These are phyloP conservation scores for Urocolius indicus DNA, from an alignment of 2,113 vertebrate genomes.

Conservation along the genomic window DNA sequence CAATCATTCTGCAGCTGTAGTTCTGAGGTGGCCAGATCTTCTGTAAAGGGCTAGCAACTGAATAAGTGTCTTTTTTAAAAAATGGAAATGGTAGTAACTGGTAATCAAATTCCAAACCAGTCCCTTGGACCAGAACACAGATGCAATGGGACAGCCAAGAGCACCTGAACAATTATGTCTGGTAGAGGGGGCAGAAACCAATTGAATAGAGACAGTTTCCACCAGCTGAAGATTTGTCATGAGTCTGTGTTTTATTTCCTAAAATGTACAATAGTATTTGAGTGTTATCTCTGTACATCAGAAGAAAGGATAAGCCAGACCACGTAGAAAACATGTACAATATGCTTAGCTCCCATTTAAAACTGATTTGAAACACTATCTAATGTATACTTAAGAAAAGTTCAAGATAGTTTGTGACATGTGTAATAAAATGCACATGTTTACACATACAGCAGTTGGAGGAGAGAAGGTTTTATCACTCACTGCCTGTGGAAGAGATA, in stretches of 20 bases:
- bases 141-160: not conserved
- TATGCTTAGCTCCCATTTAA: not conserved
- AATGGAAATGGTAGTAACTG: not conserved
- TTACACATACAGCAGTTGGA: not conserved
- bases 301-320: not conserved
- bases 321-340: fast-evolving
- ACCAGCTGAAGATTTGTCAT: not conserved
- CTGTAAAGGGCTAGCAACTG: not conserved
- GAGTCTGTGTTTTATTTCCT: not conserved
- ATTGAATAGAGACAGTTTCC: not conserved
- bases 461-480: not conserved
- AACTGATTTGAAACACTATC: not conserved
- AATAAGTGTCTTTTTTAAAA: not conserved
- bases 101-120: not conserved
- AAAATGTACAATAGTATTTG: not conserved
- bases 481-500: not conserved
- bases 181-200: not conserved
- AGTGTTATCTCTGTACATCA: not conserved
- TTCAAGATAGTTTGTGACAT: not conserved
- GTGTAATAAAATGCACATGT: not conserved
- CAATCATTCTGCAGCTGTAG: not conserved
- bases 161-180: not conserved
- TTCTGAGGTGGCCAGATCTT: not conserved
- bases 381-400: not conserved
- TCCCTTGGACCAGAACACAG: not conserved